Conservation (phyloP, 2,888 invertebrate genomes). For the Lissocephala sabroskyi region DNA sequence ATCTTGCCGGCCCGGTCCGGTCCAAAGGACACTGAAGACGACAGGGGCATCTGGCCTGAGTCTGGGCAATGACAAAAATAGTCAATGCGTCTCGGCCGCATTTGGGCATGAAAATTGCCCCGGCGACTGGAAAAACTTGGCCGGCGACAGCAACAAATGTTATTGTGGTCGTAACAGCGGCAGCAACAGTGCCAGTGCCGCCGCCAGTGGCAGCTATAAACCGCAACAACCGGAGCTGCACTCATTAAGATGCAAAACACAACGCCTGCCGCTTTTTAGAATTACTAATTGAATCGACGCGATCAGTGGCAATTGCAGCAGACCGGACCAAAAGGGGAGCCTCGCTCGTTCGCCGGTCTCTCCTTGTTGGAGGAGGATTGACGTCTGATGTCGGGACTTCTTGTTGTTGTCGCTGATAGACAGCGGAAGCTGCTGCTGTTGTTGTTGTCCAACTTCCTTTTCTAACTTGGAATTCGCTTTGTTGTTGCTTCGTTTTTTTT, state of each 20-base stretch:
- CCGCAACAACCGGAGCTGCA: slow-evolving; percentile 12
- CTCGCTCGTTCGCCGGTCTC: slow-evolving; percentile 14
- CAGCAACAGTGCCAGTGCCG: too few species aligned
- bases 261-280: slow-evolving; percentile 69
- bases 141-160: slow-evolving; percentile 43
- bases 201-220: slow-evolving; percentile 11
- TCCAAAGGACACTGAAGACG: slow-evolving; percentile 13
- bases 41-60: neutral
- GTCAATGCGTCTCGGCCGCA: slow-evolving; percentile 44
- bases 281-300: slow-evolving; percentile 73
- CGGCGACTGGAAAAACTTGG: slow-evolving; percentile 48
- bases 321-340: too few species aligned
- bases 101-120: slow-evolving; percentile 51
- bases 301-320: slow-evolving; percentile 62
- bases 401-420: neutral
- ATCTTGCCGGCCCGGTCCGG: slow-evolving; percentile 43
- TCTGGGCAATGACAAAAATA: slow-evolving; percentile 44
- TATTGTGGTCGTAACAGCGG: too few species aligned
- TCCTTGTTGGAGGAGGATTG: neutral
- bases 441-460: too few species aligned
- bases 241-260: slow-evolving; percentile 70
- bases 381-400: neutral
- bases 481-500: too few species aligned
- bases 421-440: neutral
- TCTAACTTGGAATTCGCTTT: neutral